A percentile compares a stretch with the other conserved stretches of the same genome.
Conservation (phyloP, 1,140 invertebrate species). For the Colletes gigas region DNA sequence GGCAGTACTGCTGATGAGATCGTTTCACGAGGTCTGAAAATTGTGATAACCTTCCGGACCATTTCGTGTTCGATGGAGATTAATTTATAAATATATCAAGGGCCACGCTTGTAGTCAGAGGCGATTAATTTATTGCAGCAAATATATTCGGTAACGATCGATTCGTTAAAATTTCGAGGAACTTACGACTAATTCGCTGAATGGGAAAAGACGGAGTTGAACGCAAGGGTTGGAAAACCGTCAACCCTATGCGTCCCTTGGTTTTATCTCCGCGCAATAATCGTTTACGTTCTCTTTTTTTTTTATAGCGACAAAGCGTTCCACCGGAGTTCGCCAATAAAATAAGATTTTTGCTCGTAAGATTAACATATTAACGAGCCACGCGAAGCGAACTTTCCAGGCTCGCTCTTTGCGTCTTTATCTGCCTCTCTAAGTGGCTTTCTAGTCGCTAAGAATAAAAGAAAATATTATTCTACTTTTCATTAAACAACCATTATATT, state of each 20-base stretch:
- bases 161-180: not conserved
- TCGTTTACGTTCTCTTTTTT: slow-evolving; percentile 18
- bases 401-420: not conserved
- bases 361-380: slow-evolving; percentile 41
- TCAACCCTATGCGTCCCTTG: not conserved
- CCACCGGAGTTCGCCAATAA: not conserved
- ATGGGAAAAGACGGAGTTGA: not conserved
- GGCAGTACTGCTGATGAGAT: too few relatives aligned
- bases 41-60: too few relatives aligned
- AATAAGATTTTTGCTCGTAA: slow-evolving; percentile 31
- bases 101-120: too few relatives aligned
- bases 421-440: not conserved
- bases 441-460: not conserved
- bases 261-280: slow-evolving; percentile 24
- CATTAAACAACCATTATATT: not conserved
- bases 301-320: not conserved
- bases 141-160: too few relatives aligned
- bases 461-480: not conserved
- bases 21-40: too few relatives aligned
- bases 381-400: slow-evolving; percentile 17
- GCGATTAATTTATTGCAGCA: too few relatives aligned
- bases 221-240: slow-evolving; percentile 5
- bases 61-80: too few relatives aligned
- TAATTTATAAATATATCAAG: too few relatives aligned
- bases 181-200: too few relatives aligned